phyloP scores from a whole-genome alignment of 2,797 vertebrate genomes.

The Etheostoma nigrum region DNA sequence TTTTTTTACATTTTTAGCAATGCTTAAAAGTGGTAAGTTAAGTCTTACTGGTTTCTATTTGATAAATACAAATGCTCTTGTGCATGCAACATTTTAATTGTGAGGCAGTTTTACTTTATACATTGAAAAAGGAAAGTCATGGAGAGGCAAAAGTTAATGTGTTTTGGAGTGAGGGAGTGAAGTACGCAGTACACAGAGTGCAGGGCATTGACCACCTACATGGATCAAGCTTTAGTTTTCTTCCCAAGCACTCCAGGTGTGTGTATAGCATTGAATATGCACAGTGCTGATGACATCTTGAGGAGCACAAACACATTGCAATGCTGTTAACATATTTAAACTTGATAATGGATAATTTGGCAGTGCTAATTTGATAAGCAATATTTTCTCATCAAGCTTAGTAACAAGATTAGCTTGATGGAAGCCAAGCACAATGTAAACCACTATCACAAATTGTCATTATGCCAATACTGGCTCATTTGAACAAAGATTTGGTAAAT shows the following conservation, averaged over 20 bases:
- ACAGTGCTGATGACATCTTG: slow-evolving; percentile 26
- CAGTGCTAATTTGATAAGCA: slow-evolving; percentile 48
- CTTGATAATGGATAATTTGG: slow-evolving; percentile 51
- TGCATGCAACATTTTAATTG: background rate
- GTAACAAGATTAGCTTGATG: slow-evolving; percentile 28
- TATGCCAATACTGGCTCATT: background rate
- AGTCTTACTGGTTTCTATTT: background rate
- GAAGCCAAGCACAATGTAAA: slow-evolving; percentile 23
- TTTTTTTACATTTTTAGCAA: slow-evolving; percentile 5
- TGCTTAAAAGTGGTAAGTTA: background rate
- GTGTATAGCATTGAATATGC: slow-evolving; percentile 17
- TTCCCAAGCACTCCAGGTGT: slow-evolving; percentile 20
- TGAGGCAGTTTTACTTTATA: background rate
- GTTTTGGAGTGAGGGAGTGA: background rate
- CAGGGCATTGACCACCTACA: slow-evolving; percentile 8
- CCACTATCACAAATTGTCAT: slow-evolving; percentile 1
- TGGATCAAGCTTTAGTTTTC: slow-evolving; percentile 28
- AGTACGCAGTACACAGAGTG: background rate
- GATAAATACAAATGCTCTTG: background rate
- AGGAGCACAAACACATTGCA: slow-evolving; percentile 29
- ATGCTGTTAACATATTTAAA: slow-evolving; percentile 50
- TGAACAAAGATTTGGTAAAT: background rate
- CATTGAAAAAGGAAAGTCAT: background rate
- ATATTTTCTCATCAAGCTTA: slow-evolving; percentile 44
- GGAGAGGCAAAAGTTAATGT: background rate